Percentiles rank a stretch among this genome's conserved stretches.
Conservation (phyloP, 2,113 vertebrate genomes). For the Charadrius vociferus region DNA sequence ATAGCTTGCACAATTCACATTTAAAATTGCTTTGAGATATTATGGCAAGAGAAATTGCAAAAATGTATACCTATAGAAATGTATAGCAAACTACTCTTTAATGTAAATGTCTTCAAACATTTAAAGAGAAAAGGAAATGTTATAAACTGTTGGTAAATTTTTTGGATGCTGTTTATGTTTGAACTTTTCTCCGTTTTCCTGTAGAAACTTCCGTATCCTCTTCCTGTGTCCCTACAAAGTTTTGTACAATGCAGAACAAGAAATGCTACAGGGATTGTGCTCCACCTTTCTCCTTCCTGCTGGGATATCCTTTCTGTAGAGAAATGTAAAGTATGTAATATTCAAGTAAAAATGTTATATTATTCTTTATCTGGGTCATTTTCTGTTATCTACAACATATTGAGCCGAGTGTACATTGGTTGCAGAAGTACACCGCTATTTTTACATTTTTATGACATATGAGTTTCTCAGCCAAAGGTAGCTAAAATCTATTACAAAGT, state of each 20-base stretch:
- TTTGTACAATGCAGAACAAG: slow-evolving; percentile 79
- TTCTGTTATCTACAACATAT: slow-evolving; percentile 42
- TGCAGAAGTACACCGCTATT: slow-evolving; percentile 11
- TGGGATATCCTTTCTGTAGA: slow-evolving; percentile 87
- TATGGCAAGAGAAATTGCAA: neutral
- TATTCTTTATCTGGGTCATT: slow-evolving; percentile 70
- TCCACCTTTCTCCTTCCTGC: slow-evolving; percentile 88
- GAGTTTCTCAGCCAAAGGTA: slow-evolving; percentile 72
- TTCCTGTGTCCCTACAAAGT: slow-evolving; percentile 83
- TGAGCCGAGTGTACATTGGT: slow-evolving; percentile 25
- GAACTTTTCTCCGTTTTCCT: slow-evolving; percentile 83
- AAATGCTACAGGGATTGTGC: slow-evolving; percentile 74
- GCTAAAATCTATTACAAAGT: slow-evolving; percentile 44
- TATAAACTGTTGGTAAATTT: slow-evolving; percentile 77
- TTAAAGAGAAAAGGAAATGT: slow-evolving; percentile 67
- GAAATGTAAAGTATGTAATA: slow-evolving; percentile 75
- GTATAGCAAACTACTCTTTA: neutral
- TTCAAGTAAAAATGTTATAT: slow-evolving; percentile 73
- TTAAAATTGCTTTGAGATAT: neutral
- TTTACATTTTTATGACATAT: slow-evolving; percentile 3
- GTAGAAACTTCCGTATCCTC: slow-evolving; percentile 83
- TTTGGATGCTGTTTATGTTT: slow-evolving; percentile 82
- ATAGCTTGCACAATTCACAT: neutral
- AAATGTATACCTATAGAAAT: neutral
- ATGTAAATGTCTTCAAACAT: neutral